phyloP scores from a whole-genome alignment of 1,140 invertebrate species.

The Eurosta solidaginis region DNA sequence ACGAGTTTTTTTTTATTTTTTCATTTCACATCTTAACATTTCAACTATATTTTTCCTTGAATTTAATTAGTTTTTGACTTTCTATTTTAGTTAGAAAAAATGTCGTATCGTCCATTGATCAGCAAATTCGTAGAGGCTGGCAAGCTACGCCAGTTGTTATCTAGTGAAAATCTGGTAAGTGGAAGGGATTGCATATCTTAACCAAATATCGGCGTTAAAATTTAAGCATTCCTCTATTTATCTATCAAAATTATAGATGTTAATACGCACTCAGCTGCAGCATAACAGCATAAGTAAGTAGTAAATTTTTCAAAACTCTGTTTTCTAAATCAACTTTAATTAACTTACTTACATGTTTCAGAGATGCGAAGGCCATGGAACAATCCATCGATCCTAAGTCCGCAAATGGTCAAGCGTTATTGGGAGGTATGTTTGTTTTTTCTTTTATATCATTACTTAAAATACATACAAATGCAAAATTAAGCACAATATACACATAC shows the following conservation, averaged over 20 bases:
- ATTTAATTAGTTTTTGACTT: not conserved
- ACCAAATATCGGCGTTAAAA: too few species aligned
- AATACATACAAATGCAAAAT: too few species aligned
- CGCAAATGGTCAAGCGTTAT: not conserved
- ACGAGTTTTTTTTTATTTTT: too few species aligned
- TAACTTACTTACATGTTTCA: not conserved
- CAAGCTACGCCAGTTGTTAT: not conserved
- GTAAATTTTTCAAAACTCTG: too few species aligned
- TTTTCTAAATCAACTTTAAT: too few species aligned
- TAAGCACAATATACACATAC: too few species aligned
- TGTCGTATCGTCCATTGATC: not conserved
- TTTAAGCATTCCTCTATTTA: too few species aligned
- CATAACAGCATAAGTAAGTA: conserved; percentile 6
- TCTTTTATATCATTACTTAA: conserved; percentile 29
- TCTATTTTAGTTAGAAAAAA: not conserved
- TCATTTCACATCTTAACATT: too few species aligned
- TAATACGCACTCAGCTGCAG: not conserved
- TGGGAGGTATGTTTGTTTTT: conserved; percentile 29
- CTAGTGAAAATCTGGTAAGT: not conserved
- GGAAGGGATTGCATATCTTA: not conserved
- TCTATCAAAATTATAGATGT: not conserved
- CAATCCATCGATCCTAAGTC: not conserved
- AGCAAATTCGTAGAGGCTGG: not conserved
- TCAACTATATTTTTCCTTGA: too few species aligned
- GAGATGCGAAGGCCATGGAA: not conserved